Percentiles rank a stretch among this genome's conserved stretches.
phyloP scores from a whole-genome alignment of 2,888 invertebrate genomes.

The Cotesia congregata region DNA sequence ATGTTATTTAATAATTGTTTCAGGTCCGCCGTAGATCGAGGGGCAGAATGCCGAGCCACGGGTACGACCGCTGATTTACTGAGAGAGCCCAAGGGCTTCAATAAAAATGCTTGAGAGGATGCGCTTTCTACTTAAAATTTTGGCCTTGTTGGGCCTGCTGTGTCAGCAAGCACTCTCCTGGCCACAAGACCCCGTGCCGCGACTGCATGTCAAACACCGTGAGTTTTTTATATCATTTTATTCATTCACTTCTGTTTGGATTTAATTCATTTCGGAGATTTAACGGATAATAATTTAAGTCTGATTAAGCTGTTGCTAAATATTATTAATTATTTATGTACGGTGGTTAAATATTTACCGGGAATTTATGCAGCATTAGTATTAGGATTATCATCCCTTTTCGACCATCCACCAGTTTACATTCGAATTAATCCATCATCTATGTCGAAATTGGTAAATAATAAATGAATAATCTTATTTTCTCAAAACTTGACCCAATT shows the following conservation, averaged over 20 bases:
- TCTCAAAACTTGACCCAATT: too few relatives aligned
- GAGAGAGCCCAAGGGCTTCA: slow-evolving; percentile 37
- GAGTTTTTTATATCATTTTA: slow-evolving; percentile 58
- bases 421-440: not conserved
- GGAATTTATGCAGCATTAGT: not conserved
- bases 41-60: slow-evolving; percentile 34
- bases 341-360: not conserved
- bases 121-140: slow-evolving; percentile 61
- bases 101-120: slow-evolving; percentile 40
- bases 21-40: slow-evolving; percentile 25
- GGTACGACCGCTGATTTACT: slow-evolving; percentile 33
- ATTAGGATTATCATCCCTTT: not conserved
- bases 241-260: slow-evolving; percentile 15
- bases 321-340: not conserved
- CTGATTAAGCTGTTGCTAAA: not conserved
- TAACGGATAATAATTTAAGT: slow-evolving; percentile 1
- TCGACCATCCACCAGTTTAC: not conserved
- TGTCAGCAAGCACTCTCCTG: slow-evolving; percentile 76
- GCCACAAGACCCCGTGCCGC: slow-evolving; percentile 81
- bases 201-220: slow-evolving; percentile 79
- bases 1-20: slow-evolving; percentile 5
- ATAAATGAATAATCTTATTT: not conserved
- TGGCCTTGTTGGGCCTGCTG: slow-evolving; percentile 73
- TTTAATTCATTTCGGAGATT: not conserved
- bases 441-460: not conserved